Conservation (phyloP, 2,113 vertebrate genomes). For the Spea bombifrons region DNA sequence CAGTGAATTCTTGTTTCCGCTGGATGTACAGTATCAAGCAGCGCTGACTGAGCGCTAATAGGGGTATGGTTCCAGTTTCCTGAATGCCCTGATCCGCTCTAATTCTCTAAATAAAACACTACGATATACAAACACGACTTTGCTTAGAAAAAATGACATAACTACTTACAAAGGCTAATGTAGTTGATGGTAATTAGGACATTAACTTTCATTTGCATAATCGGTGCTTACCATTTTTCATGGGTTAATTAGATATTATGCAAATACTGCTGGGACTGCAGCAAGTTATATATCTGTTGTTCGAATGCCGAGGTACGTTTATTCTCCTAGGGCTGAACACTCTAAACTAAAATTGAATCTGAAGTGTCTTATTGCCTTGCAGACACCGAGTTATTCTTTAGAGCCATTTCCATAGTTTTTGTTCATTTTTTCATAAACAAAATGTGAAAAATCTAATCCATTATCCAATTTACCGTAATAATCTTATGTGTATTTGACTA, state of each 20-base stretch:
- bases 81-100: slow-evolving; percentile 7
- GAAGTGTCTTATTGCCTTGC: slow-evolving; percentile 3
- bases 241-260: slow-evolving; percentile 57
- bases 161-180: slow-evolving; percentile 49
- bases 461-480: no score
- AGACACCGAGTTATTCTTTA: no score
- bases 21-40: slow-evolving; percentile 4
- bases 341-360: slow-evolving; percentile 8
- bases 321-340: slow-evolving; percentile 15
- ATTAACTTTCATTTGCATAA: slow-evolving; percentile 55
- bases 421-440: no score
- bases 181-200: slow-evolving; percentile 51
- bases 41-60: neutral
- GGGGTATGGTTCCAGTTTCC: slow-evolving; percentile 1
- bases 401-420: no score
- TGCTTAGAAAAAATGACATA: neutral
- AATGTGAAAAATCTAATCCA: no score
- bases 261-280: slow-evolving; percentile 36
- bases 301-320: slow-evolving; percentile 14
- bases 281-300: slow-evolving; percentile 15
- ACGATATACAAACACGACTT: neutral
- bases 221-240: slow-evolving; percentile 55
- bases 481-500: no score
- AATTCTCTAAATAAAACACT: neutral
- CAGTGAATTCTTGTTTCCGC: neutral